These are phyloP conservation scores for Thereuonema tuberculata DNA, from an alignment of 1,140 invertebrate genomes.

Conservation along the genomic window DNA sequence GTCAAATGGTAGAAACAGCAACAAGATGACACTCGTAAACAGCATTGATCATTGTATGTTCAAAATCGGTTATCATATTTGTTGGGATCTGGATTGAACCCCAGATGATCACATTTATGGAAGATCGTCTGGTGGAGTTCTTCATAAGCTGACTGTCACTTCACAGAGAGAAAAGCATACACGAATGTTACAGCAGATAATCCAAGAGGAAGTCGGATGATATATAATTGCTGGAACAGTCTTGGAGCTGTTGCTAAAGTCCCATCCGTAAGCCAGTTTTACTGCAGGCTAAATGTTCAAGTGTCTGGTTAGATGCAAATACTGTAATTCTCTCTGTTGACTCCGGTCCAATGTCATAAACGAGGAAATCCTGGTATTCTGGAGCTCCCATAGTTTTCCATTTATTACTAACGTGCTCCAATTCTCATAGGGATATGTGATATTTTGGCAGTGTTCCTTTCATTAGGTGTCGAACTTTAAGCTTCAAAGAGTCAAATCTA, in stretches of 20 bases:
- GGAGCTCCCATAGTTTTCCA: conserved; percentile 2
- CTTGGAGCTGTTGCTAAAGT: conserved; percentile 11
- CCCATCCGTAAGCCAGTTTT: conserved; percentile 15
- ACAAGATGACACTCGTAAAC: background rate
- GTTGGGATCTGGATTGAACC: conserved; percentile 2
- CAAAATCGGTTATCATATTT: conserved; percentile 11
- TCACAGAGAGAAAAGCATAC: conserved; percentile 13
- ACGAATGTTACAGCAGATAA: conserved; percentile 9
- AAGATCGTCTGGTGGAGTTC: background rate
- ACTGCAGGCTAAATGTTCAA: background rate
- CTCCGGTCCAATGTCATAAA: conserved; percentile 1
- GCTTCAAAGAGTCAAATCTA: background rate
- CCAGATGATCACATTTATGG: conserved; percentile 6
- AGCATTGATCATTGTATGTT: conserved; percentile 11
- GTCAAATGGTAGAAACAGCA: background rate
- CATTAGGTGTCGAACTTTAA: background rate
- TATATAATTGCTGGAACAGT: conserved; percentile 17
- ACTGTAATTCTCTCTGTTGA: background rate
- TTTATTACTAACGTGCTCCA: background rate
- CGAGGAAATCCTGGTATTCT: conserved; percentile 1
- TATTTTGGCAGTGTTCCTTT: background rate
- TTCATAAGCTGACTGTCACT: background rate
- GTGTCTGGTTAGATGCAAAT: conserved; percentile 5
- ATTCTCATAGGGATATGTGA: background rate
- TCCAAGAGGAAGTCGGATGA: conserved; percentile 12